These are phyloP conservation scores for Myotis daubentonii DNA, from an alignment of 2,797 vertebrate species.

Conservation along the genomic window DNA sequence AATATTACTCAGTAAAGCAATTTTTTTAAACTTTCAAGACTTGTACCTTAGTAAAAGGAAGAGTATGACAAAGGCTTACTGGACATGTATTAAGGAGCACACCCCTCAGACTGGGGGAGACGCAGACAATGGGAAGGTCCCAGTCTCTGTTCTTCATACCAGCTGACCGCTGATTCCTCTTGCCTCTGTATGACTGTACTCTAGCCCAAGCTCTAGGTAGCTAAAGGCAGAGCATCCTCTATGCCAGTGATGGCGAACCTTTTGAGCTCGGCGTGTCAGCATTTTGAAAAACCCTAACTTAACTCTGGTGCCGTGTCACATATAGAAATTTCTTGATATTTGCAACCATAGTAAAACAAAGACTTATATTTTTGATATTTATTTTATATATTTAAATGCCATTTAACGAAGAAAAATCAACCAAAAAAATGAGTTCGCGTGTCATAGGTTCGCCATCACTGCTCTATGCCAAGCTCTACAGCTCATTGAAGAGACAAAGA, in stretches of 20 bases:
- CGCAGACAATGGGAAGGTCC: background rate
- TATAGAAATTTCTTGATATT: too few species aligned
- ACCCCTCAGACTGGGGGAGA: background rate
- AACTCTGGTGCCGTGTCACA: too few species aligned
- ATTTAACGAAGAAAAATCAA: too few species aligned
- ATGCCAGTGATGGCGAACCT: background rate
- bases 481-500: background rate
- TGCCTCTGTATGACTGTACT: background rate
- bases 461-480: background rate
- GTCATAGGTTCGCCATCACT: too few species aligned
- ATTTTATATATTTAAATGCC: too few species aligned
- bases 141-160: background rate
- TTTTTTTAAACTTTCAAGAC: slow-evolving; percentile 2
- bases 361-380: too few species aligned
- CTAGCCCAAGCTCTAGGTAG: background rate
- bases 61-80: background rate
- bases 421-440: too few species aligned
- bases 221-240: background rate
- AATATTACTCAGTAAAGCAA: slow-evolving; percentile 1
- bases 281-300: too few species aligned
- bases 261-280: too few species aligned
- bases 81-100: background rate
- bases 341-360: too few species aligned
- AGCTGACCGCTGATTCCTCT: background rate
- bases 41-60: background rate